Evolutionary conservation across 2,888 invertebrate species (phyloP).

Genomic region (Temnothorax ravouxi): DNA sequence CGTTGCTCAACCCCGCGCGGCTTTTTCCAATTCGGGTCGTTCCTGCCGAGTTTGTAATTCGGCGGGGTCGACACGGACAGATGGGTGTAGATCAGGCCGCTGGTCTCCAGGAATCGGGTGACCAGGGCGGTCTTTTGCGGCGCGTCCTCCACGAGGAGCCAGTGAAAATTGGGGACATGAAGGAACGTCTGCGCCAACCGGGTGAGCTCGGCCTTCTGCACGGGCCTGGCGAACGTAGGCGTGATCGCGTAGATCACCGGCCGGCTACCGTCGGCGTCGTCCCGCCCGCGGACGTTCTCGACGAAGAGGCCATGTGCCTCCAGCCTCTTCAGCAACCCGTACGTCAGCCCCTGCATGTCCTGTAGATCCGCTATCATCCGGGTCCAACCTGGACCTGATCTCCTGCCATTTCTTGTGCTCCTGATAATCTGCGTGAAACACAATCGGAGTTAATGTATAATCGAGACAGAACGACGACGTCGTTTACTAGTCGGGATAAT

Average conservation of each 20-base stretch:
- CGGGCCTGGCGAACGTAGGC: constrained; percentile 95
- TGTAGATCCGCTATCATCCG: constrained; percentile 56
- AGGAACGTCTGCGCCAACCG: constrained; percentile 95
- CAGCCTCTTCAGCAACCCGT: constrained; percentile 61
- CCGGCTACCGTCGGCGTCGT: not conserved
- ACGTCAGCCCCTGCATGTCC: constrained; percentile 50
- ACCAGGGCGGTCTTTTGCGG: constrained; percentile 91
- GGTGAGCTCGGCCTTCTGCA: constrained; percentile 97
- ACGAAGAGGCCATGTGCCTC: constrained; percentile 58
- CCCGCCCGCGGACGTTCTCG: not conserved
- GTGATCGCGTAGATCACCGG: constrained; percentile 96
- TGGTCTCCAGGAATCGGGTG: constrained; percentile 90
- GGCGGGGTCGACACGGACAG: constrained; percentile 91
- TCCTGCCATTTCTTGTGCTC: constrained; percentile 68
- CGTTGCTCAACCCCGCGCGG: constrained; percentile 97
- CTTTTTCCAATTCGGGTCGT: constrained; percentile 91
- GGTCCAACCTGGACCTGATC: constrained; percentile 50
- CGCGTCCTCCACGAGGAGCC: constrained; percentile 97
- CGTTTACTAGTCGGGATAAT: not conserved
- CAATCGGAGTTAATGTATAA: not conserved
- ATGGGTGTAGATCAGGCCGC: constrained; percentile 90
- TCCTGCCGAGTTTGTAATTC: constrained; percentile 90
- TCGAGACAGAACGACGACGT: not conserved
- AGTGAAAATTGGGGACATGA: constrained; percentile 95
- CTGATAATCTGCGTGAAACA: constrained; percentile 64